Evolutionary conservation across 2,888 invertebrate genomes (phyloP), one percentile per base, ranked within the genome.

Genomic region (Cheilosia grossa): DNA sequence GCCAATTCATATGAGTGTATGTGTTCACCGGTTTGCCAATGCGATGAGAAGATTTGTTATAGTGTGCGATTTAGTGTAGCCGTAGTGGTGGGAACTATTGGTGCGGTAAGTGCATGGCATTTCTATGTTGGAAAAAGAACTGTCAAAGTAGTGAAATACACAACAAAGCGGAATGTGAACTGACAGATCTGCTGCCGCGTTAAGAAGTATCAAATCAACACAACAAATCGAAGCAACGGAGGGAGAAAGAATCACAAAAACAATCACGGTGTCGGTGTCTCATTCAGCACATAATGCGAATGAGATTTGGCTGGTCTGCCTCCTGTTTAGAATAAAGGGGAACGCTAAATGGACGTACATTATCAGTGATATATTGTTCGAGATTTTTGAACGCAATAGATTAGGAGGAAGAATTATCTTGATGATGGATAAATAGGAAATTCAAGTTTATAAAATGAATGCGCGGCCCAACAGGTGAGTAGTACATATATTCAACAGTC

Each of bases 11-110:
- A 15, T 40, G 30, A 37, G 37, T 44, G 61, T 19, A 49, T 80
- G 72, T 58, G 19, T 85, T 63, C 75, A 80, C 85, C 85, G 85
- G 83, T 80, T 83, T 83, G 73, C 69, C 70, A 75, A 75, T 67
- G 53, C 42, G 21, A n/a, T 49, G 4, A n/a, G 0, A 7, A 19
- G 9, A 30, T 40, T 47, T 74, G 69, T 83, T 58, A 49, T 42
- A 24, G 64, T 59, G 10, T 15, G 51, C n/a, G 33, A 24, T 13
- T 24, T 5, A 3, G 2, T n/a, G 67, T 47, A 13, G 63, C 2
- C 54, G 51, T 49, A 37, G 40, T 54, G 17, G 51, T 73, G 21
- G 21, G 30, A 15, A 30, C 7, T 6, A n/a, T 63, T 64, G 13
- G 75, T 69, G 40, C 53, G 51, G 72, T 66, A 44, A 77, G 66